Evolutionary conservation across 2,797 vertebrate species (phyloP).

Genomic region (Enteromius paludinosus): DNA sequence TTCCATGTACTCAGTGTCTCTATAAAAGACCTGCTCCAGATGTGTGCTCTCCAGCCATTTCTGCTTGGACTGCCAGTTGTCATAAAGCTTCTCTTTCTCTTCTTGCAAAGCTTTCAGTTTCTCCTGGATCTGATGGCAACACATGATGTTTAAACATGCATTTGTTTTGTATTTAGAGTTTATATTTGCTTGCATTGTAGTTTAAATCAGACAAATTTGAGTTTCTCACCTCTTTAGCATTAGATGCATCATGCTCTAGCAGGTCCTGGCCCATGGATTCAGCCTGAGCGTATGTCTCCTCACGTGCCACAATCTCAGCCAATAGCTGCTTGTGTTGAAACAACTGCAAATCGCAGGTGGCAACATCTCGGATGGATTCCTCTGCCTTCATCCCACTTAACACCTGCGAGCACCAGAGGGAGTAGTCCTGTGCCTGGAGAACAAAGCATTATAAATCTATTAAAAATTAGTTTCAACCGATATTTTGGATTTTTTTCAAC

Average conservation of each 20-base stretch:
- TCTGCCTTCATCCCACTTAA: slow-evolving; percentile 79
- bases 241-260: slow-evolving; percentile 65
- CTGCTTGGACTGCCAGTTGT: slow-evolving; percentile 81
- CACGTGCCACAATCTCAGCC: slow-evolving; percentile 81
- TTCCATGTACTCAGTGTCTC: slow-evolving; percentile 79
- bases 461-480: not conserved
- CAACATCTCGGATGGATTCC: slow-evolving; percentile 80
- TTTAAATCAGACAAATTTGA: not conserved
- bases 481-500: not conserved
- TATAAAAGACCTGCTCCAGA: slow-evolving; percentile 85
- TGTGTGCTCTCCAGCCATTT: slow-evolving; percentile 78
- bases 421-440: slow-evolving; percentile 82
- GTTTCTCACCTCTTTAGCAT: slow-evolving; percentile 76
- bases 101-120: slow-evolving; percentile 76
- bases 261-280: slow-evolving; percentile 78
- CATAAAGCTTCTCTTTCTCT: slow-evolving; percentile 74
- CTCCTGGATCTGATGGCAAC: slow-evolving; percentile 75
- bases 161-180: not conserved
- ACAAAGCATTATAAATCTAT: not conserved
- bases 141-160: slow-evolving; percentile 21
- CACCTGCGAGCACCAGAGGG: slow-evolving; percentile 82
- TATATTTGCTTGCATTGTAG: not conserved
- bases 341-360: slow-evolving; percentile 76
- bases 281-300: slow-evolving; percentile 75
- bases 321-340: slow-evolving; percentile 83